Evolutionary conservation across 2,797 vertebrate species (phyloP), one percentile per base, ranked within the genome.

Genomic region (Morus bassanus): DNA sequence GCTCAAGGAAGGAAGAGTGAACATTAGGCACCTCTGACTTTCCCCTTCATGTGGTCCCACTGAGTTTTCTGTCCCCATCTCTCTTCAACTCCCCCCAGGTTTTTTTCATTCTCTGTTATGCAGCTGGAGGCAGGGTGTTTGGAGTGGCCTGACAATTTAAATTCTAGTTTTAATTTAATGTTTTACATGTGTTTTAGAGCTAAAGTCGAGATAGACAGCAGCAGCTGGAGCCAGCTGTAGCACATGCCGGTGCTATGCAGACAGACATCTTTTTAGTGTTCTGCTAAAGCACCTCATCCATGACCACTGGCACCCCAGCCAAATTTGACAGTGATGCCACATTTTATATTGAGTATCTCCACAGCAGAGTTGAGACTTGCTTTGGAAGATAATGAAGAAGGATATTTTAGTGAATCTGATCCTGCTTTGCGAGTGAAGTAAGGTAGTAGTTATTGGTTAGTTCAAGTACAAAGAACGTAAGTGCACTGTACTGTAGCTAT

Each of bases 281-380:
- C 37, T 73, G 43, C 59, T 76, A 39, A 63, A 77, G 45, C 53
- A 35, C 41, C 59, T 92, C 48, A 25, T 56, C 50, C 6, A 2
- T 93, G 68, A 75, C 30, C 68, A 13, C 4, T 24, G 70, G 41
- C 27, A 74, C 56, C 31, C 16, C 83, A 69, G 37, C 50, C 77
- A 43, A 50, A 41, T 75, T 50, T 86, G 74, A 64, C 63, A 74
- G 74, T 9, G 2, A 4, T 83, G 60, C 48, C 27, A 15, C 25
- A 0, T 96, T 79, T 82, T n/a, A 5, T 65, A 7, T 64, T 33
- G 57, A 13, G 4, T 37, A 24, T 74, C 46, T 93, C 39, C 27
- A 8, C 3, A 11, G 28, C 43, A 75, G 45, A 97, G 97, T 22
- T 98, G 98, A n/a, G 95, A 97, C 93, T 97, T 98, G 75, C 97